A percentile compares a stretch with the other conserved stretches of the same genome.
Conservation (phyloP, 2,888 invertebrate species). For the Ophioninae sp. region DNA sequence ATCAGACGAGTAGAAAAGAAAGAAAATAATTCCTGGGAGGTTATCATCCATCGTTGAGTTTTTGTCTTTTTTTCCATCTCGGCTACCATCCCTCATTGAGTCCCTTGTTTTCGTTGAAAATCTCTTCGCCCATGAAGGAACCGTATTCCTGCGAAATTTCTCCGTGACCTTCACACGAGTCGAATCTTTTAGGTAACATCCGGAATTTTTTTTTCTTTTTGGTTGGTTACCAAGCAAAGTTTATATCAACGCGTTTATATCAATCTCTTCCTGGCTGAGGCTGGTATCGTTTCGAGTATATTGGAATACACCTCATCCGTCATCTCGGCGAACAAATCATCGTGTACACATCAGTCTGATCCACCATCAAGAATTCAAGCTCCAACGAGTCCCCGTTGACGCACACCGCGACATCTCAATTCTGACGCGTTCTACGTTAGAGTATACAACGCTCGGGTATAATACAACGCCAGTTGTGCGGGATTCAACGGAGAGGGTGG, state of each 20-base stretch:
- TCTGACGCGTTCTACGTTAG: not conserved
- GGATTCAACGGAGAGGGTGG: constrained; percentile 51
- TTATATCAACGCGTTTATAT: not conserved
- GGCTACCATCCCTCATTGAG: not conserved
- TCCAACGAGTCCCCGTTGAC: constrained; percentile 38
- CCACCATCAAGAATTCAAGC: constrained; percentile 56
- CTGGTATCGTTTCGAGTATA: constrained; percentile 19
- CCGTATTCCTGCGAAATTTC: too few relatives aligned
- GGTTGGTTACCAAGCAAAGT: not conserved
- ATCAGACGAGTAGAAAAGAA: constrained; percentile 15
- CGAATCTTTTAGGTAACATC: too few relatives aligned
- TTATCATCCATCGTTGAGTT: constrained; percentile 47
- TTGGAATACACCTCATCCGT: constrained; percentile 43
- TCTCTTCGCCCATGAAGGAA: not conserved
- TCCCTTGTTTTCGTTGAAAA: constrained; percentile 32
- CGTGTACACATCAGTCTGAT: constrained; percentile 41
- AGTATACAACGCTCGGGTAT: not conserved
- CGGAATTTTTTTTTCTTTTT: not conserved
- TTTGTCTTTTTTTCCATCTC: constrained; percentile 15
- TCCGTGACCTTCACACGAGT: too few relatives aligned
- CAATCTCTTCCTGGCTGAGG: constrained; percentile 11
- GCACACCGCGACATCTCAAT: constrained; percentile 15
- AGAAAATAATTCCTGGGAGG: constrained; percentile 44
- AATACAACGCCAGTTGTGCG: constrained; percentile 21
- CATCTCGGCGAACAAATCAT: constrained; percentile 56